Evolutionary conservation across 2,797 vertebrate genomes (phyloP), one percentile per base, ranked within the genome.

Genomic region (Pseudomugil gertrudae): DNA sequence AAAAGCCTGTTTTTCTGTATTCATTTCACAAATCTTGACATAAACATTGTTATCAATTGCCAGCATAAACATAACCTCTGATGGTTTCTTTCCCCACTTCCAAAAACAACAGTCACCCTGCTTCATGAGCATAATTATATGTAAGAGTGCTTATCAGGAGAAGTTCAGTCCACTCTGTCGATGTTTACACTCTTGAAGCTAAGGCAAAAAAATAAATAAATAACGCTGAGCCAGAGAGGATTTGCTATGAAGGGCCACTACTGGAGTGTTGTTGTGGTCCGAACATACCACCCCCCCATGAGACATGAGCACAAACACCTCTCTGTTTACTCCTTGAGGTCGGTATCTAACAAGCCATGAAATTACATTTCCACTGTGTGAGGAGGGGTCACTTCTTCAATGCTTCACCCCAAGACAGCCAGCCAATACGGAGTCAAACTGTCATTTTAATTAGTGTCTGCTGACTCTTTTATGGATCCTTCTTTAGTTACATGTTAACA

Each of bases 271-370:
- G 59, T 30, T 17, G 66, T 57, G 66, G 76, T 79, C 76, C 8
- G 33, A 80, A 54, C 30, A 21, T 66, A 70, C 48, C 75, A 65
- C 74, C 52, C 48, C 75, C 66, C 74, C 52, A 52, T 72, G 77
- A 74, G 66, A 83, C n/a, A 26, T 8, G 35, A 79, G 60, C 65
- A 23, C 71, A 69, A 66, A 83, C 78, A 76, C 77, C 56, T 56
- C 70, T 72, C 53, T 91, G 85, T 92, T 90, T 90, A 89, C 88
- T 78, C 65, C 61, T 56, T 63, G 68, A 85, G 78, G 90, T 88
- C 69, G 66, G 66, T 74, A 84, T 85, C 84, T 87, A 92, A 90
- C 89, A 88, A 88, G 78, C 91, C 90, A 83, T 92, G 90, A 92
- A 93, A 94, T 92, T 92, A 89, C 86, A 89, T 84, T 90, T 90